Percentiles rank a stretch among this genome's conserved stretches.
Evolutionary conservation across 1,140 invertebrate genomes (phyloP).

Genomic region (Tetragonula clypearis): DNA sequence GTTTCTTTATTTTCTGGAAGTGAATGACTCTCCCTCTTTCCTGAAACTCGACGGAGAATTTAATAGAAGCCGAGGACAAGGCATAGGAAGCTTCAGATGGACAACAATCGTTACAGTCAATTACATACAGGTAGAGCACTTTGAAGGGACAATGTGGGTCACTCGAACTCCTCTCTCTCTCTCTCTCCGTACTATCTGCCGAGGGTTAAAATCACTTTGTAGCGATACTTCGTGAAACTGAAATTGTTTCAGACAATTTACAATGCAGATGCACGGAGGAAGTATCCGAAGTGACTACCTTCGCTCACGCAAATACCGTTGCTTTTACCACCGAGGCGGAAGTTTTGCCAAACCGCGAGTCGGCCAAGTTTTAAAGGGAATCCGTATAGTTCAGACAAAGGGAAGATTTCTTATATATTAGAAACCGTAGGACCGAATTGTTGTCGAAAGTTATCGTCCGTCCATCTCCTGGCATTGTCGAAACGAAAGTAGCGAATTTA

Average conservation of each 20-base stretch:
- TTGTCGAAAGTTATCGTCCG: background rate
- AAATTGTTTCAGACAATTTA: constrained; percentile 24
- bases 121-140: background rate
- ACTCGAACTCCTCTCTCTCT: too few species aligned
- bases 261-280: constrained; percentile 14
- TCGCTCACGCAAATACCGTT: background rate
- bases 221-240: constrained; percentile 25
- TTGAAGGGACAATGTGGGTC: constrained; percentile 19
- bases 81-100: background rate
- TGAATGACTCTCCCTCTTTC: background rate
- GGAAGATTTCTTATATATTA: too few species aligned
- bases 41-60: background rate
- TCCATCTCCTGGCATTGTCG: background rate
- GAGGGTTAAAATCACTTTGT: constrained; percentile 25
- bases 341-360: background rate
- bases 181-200: background rate
- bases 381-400: background rate
- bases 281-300: background rate
- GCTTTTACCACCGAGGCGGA: background rate
- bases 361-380: background rate
- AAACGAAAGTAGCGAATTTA: background rate
- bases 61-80: too few species aligned
- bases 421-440: background rate
- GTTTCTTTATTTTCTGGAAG: background rate
- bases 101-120: constrained; percentile 26